phyloP scores from a whole-genome alignment of 2,888 invertebrate genomes.

The Drosophila kuntzei region DNA sequence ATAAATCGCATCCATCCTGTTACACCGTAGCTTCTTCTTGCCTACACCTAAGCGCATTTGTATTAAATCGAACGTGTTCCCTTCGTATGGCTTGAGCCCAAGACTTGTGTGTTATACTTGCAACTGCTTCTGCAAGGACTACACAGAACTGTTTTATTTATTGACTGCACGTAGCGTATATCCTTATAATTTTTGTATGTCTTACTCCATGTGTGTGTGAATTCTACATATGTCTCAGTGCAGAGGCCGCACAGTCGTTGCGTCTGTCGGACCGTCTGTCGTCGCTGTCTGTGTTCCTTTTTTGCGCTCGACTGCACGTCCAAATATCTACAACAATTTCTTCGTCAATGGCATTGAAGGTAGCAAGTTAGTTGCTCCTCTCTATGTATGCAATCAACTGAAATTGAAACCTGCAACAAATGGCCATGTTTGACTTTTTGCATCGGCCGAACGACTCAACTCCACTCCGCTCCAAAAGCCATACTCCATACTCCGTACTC shows the following conservation, averaged over 20 bases:
- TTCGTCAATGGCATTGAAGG: slow-evolving; percentile 62
- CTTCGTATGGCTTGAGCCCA: slow-evolving; percentile 51
- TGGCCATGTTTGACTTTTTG: slow-evolving; percentile 74
- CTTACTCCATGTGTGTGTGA: slow-evolving; percentile 39
- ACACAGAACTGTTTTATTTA: slow-evolving; percentile 78
- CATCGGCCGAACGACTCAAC: slow-evolving; percentile 59
- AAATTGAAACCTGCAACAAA: slow-evolving; percentile 79
- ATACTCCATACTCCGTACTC: neutral
- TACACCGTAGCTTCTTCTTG: slow-evolving; percentile 2
- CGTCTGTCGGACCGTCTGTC: slow-evolving; percentile 55
- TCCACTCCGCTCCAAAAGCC: neutral
- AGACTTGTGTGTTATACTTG: slow-evolving; percentile 32
- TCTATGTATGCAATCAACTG: slow-evolving; percentile 72
- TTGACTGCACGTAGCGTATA: slow-evolving; percentile 80
- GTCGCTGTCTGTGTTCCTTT: slow-evolving; percentile 59
- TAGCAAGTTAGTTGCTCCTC: slow-evolving; percentile 42
- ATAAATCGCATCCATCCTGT: slow-evolving; percentile 57
- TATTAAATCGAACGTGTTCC: slow-evolving; percentile 78
- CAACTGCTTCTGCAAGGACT: slow-evolving; percentile 44
- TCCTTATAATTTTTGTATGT: slow-evolving; percentile 79
- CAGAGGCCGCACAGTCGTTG: slow-evolving; percentile 47
- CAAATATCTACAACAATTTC: slow-evolving; percentile 77
- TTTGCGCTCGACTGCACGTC: slow-evolving; percentile 76
- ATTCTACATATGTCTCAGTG: slow-evolving; percentile 62
- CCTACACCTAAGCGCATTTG: slow-evolving; percentile 70